Conservation (phyloP, 2,797 vertebrate species). For the Anisognathus igniventris region DNA sequence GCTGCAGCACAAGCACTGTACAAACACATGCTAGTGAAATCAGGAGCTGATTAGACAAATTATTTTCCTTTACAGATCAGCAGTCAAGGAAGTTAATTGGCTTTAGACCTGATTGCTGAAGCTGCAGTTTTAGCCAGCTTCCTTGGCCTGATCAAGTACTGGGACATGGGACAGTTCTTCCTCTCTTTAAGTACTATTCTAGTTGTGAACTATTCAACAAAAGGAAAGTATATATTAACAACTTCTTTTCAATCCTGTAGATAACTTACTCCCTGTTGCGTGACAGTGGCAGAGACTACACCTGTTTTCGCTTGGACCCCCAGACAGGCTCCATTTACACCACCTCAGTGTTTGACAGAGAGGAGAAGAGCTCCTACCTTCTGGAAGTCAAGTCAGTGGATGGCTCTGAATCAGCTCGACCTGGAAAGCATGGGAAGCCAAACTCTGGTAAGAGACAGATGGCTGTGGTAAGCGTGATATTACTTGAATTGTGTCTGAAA, state of each 20-base stretch:
- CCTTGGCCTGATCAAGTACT: not conserved
- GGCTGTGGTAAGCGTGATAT: not conserved
- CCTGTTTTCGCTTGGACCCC: conserved; percentile 81
- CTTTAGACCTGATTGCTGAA: not conserved
- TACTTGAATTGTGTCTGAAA: not conserved
- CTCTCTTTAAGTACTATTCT: not conserved
- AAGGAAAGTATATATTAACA: not conserved
- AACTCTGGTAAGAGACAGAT: conserved; percentile 80
- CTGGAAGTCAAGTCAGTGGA: conserved; percentile 87
- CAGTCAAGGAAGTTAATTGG: not conserved
- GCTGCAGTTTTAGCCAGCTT: not conserved
- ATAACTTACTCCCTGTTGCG: conserved; percentile 86
- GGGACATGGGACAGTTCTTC: not conserved
- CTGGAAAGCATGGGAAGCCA: conserved; percentile 84
- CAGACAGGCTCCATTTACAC: conserved; percentile 83
- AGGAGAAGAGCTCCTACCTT: conserved; percentile 86
- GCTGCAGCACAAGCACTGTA: not conserved
- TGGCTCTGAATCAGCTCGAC: conserved; percentile 84
- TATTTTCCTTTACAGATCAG: not conserved
- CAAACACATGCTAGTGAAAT: not conserved
- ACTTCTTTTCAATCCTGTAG: conserved; percentile 61
- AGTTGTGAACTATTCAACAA: not conserved
- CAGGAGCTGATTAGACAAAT: not conserved
- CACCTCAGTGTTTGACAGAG: conserved; percentile 84
- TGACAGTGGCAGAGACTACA: conserved; percentile 83